phyloP scores from a whole-genome alignment of 2,797 vertebrate genomes.

The Heteromormyrus szaboi region DNA sequence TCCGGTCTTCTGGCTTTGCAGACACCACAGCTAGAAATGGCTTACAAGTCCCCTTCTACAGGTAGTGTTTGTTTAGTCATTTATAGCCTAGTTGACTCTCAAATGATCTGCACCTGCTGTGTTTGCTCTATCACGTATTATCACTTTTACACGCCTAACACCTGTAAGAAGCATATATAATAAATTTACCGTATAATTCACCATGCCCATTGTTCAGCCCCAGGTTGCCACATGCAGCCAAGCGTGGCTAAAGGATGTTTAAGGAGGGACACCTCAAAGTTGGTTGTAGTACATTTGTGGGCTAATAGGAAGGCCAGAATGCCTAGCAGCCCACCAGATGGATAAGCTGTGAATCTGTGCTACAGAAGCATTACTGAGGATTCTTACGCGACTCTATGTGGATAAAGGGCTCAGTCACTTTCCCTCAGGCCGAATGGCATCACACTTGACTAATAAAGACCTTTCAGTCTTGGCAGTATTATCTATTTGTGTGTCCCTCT shows the following conservation, averaged over 20 bases:
- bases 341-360: not conserved
- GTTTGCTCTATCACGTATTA: not conserved
- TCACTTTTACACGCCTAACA: not conserved
- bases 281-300: not conserved
- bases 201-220: not conserved
- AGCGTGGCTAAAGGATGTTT: not conserved
- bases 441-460: not conserved
- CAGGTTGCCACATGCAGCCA: not conserved
- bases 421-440: constrained; percentile 1
- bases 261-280: not conserved
- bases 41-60: not conserved
- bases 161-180: not conserved
- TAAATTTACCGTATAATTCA: not conserved
- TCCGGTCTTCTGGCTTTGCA: not conserved
- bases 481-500: not conserved
- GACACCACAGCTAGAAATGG: not conserved
- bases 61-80: not conserved
- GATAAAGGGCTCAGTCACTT: not conserved
- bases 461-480: not conserved
- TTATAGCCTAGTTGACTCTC: not conserved
- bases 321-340: not conserved
- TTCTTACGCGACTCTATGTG: not conserved
- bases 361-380: not conserved
- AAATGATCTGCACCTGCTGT: not conserved
- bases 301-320: not conserved